Conservation (phyloP, 2,888 invertebrate species). For the Teleiodes luculella region DNA sequence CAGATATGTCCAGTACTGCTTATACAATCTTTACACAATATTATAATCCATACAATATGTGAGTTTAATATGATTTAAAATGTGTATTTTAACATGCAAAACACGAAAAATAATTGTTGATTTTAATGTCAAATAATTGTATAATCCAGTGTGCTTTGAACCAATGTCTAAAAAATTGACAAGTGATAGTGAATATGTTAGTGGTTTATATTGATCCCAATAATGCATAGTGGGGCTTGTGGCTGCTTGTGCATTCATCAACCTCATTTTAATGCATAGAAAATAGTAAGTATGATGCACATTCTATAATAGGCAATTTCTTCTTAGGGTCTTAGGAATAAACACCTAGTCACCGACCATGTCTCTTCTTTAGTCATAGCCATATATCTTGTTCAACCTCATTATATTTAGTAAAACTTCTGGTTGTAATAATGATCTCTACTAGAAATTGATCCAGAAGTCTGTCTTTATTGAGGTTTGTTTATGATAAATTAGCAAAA, state of each 20-base stretch:
- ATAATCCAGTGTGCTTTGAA: slow-evolving; percentile 56
- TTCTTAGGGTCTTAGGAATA: neutral
- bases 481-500: too few species aligned
- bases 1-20: slow-evolving; percentile 8
- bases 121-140: slow-evolving; percentile 4
- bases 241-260: slow-evolving; percentile 35
- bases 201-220: slow-evolving; percentile 36
- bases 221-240: slow-evolving; percentile 37
- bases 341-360: too few species aligned
- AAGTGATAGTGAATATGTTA: slow-evolving; percentile 38
- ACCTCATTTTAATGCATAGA: slow-evolving; percentile 55
- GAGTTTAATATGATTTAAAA: neutral
- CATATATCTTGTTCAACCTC: too few species aligned
- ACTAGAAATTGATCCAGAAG: too few species aligned
- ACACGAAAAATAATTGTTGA: neutral
- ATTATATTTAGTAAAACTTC: too few species aligned
- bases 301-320: slow-evolving; percentile 4
- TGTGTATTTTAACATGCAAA: neutral
- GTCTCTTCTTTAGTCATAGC: too few species aligned
- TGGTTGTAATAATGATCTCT: too few species aligned
- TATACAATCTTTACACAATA: slow-evolving; percentile 5
- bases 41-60: neutral
- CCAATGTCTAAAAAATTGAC: slow-evolving; percentile 51
- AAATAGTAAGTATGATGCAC: slow-evolving; percentile 59
- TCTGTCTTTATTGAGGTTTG: too few species aligned